Evolutionary conservation across 2,797 vertebrate genomes (phyloP).

Genomic region (Zenarchopterus dispar): DNA sequence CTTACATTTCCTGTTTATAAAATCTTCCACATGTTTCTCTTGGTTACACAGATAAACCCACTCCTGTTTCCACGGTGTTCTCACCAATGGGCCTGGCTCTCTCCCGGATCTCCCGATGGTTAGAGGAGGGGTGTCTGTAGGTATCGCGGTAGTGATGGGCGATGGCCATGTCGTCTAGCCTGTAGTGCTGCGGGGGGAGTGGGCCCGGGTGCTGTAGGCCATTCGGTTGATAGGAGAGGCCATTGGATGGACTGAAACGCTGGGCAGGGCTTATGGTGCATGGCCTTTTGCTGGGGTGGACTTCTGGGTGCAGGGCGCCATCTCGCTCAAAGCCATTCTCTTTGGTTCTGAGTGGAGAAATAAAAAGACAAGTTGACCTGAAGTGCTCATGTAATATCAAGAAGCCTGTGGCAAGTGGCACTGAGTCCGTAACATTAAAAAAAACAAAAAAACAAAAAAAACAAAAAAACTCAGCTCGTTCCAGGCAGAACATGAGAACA

Average conservation of each 20-base stretch:
- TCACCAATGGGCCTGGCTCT: slow-evolving; percentile 81
- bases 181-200: slow-evolving; percentile 93
- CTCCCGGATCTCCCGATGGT: slow-evolving; percentile 92
- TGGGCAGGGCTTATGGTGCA: slow-evolving; percentile 98
- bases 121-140: slow-evolving; percentile 88
- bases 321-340: slow-evolving; percentile 94
- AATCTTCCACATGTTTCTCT: not conserved
- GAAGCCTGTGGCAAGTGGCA: too few species aligned
- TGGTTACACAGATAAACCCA: not conserved
- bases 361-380: not conserved
- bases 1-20: not conserved
- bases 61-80: slow-evolving; percentile 6
- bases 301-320: slow-evolving; percentile 85
- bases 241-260: slow-evolving; percentile 91
- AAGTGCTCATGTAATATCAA: too few species aligned
- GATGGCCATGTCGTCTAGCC: slow-evolving; percentile 94
- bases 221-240: slow-evolving; percentile 89
- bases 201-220: slow-evolving; percentile 92
- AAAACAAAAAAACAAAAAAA: not conserved
- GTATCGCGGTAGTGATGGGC: slow-evolving; percentile 87
- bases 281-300: slow-evolving; percentile 90
- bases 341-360: slow-evolving; percentile 78
- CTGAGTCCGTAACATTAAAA: not conserved
- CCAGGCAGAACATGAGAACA: slow-evolving; percentile 1
- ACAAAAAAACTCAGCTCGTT: not conserved